Percentiles rank a stretch among this genome's conserved stretches.
Conservation (phyloP, 2,888 invertebrate genomes). For the Hemaris fuciformis region DNA sequence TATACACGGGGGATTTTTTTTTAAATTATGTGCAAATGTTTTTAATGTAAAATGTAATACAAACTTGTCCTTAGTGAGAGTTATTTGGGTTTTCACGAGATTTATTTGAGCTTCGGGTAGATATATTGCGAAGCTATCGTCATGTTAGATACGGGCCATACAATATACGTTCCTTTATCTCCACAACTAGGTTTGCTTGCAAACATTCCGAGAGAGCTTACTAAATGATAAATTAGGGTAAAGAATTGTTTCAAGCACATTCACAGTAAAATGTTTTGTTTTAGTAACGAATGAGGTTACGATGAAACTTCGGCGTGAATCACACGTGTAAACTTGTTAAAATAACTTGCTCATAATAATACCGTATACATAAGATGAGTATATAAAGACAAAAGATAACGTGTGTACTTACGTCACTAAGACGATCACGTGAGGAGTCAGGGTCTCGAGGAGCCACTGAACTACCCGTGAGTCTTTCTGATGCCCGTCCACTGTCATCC, state of each 20-base stretch:
- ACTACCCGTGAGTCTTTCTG: conserved; percentile 89
- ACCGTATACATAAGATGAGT: not conserved
- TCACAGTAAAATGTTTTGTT: not conserved
- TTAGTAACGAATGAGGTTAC: not conserved
- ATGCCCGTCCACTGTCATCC: conserved; percentile 91
- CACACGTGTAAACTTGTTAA: not conserved
- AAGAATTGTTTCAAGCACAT: not conserved
- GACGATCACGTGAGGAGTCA: conserved; percentile 91
- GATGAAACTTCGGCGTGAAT: not conserved
- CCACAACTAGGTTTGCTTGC: not conserved
- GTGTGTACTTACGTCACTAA: conserved; percentile 89
- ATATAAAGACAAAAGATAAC: not conserved
- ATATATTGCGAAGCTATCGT: conserved; percentile 3
- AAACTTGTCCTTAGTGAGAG: not conserved
- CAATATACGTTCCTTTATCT: conserved; percentile 1
- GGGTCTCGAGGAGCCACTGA: conserved; percentile 88
- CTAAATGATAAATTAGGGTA: not conserved
- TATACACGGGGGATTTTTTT: not conserved
- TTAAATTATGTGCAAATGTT: not conserved
- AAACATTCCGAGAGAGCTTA: not conserved
- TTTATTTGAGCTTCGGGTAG: not conserved
- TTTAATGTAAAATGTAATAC: not conserved
- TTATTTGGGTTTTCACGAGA: not conserved
- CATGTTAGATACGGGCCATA: not conserved
- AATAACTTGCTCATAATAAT: not conserved